A percentile compares a stretch with the other conserved stretches of the same genome.
phyloP scores from a whole-genome alignment of 2,888 invertebrate genomes.

The Apamea crenata region DNA sequence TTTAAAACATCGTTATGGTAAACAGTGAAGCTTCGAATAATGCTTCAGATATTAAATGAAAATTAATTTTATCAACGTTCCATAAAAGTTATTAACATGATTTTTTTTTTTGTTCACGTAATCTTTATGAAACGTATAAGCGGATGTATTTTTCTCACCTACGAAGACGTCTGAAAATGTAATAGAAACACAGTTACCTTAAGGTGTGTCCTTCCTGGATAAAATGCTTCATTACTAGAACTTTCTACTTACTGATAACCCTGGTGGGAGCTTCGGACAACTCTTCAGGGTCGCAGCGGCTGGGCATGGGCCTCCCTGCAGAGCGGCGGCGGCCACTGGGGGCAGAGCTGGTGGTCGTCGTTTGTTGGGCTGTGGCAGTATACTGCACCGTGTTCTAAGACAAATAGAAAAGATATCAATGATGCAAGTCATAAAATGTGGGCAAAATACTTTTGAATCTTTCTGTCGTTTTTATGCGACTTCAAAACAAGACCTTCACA shows the following conservation, averaged over 20 bases:
- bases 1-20: neutral
- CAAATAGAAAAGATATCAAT: neutral
- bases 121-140: neutral
- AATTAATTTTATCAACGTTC: neutral
- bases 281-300: slow-evolving; percentile 85
- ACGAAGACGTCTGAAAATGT: slow-evolving; percentile 13
- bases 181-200: slow-evolving; percentile 41
- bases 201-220: neutral
- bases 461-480: neutral
- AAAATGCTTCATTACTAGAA: neutral
- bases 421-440: neutral
- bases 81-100: neutral
- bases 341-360: slow-evolving; percentile 89
- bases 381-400: slow-evolving; percentile 82
- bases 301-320: slow-evolving; percentile 81
- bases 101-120: neutral
- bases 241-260: slow-evolving; percentile 76
- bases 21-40: neutral
- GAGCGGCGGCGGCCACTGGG: slow-evolving; percentile 87
- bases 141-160: slow-evolving; percentile 21
- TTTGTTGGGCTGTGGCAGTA: slow-evolving; percentile 84
- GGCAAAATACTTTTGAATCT: neutral
- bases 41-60: neutral
- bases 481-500: neutral
- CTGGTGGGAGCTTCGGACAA: slow-evolving; percentile 84